Percentiles rank a stretch among this genome's conserved stretches.
These are phyloP conservation scores for Scytalopus superciliaris DNA, from an alignment of 2,113 vertebrate genomes.

Conservation along the genomic window DNA sequence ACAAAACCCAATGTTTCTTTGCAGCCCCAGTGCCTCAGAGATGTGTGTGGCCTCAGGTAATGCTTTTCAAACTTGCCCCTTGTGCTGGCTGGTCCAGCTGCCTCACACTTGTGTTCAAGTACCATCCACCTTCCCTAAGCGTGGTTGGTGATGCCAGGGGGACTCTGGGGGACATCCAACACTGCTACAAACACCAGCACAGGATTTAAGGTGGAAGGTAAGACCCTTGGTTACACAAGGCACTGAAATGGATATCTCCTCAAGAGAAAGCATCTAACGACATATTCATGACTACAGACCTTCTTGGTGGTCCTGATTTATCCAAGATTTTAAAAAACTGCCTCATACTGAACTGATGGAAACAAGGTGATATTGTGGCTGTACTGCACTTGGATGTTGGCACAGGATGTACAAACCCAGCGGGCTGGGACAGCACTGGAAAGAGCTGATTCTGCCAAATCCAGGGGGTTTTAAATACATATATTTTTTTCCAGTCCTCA, in stretches of 20 bases:
- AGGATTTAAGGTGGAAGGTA: neutral
- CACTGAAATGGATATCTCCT: neutral
- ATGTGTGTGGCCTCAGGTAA: neutral
- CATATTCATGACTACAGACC: neutral
- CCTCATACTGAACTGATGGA: neutral
- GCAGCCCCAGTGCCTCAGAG: neutral
- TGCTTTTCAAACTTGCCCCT: neutral
- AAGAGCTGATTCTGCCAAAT: neutral
- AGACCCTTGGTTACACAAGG: neutral
- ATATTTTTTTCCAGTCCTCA: neutral
- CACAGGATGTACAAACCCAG: neutral
- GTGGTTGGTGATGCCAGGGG: neutral
- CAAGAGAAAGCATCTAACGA: neutral
- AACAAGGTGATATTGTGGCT: neutral
- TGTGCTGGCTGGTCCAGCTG: neutral
- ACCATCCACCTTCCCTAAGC: neutral
- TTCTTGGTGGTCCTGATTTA: neutral
- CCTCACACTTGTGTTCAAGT: neutral
- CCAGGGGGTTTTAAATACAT: neutral
- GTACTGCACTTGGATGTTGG: neutral
- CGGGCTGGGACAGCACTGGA: accelerated
- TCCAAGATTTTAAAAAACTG: neutral
- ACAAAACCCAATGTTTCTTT: accelerated
- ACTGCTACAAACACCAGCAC: neutral
- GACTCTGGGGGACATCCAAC: neutral